Evolutionary conservation across 2,113 vertebrate species (phyloP).

Genomic region (Pollimyrus isidori): DNA sequence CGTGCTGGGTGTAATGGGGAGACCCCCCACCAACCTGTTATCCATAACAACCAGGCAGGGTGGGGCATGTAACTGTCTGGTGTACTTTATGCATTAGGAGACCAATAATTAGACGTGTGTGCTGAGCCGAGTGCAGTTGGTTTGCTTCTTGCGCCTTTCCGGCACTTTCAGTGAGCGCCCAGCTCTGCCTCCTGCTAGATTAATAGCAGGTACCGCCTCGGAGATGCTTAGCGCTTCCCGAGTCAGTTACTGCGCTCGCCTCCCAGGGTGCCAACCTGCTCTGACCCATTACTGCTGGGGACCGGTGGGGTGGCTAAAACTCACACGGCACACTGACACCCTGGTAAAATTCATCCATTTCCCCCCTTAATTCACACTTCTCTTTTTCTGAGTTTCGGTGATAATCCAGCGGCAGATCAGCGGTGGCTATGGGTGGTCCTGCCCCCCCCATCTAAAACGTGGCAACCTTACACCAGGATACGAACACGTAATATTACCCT

Average conservation of each 20-base stretch:
- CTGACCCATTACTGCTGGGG: slow-evolving; percentile 6
- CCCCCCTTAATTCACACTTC: neutral
- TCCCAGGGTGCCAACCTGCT: neutral
- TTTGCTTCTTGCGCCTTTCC: slow-evolving; percentile 13
- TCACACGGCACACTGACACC: neutral
- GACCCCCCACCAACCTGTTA: slow-evolving; percentile 29
- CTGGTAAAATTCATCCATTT: slow-evolving; percentile 11
- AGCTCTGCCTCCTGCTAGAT: neutral
- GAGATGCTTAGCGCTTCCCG: neutral
- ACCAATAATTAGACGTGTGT: slow-evolving; percentile 20
- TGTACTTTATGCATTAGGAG: slow-evolving; percentile 29
- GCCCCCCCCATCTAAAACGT: neutral
- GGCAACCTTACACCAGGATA: neutral
- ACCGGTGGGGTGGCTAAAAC: slow-evolving; percentile 7
- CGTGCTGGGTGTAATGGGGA: slow-evolving; percentile 48
- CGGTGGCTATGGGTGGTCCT: neutral
- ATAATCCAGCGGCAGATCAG: neutral
- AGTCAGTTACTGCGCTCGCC: neutral
- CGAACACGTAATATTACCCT: neutral
- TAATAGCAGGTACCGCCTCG: neutral
- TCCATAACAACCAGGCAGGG: slow-evolving; percentile 65
- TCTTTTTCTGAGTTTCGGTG: neutral
- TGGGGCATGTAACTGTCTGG: slow-evolving; percentile 23
- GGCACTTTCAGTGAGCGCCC: neutral
- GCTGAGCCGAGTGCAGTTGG: neutral